phyloP scores from a whole-genome alignment of 2,113 vertebrate species.

The Aythya baeri region DNA sequence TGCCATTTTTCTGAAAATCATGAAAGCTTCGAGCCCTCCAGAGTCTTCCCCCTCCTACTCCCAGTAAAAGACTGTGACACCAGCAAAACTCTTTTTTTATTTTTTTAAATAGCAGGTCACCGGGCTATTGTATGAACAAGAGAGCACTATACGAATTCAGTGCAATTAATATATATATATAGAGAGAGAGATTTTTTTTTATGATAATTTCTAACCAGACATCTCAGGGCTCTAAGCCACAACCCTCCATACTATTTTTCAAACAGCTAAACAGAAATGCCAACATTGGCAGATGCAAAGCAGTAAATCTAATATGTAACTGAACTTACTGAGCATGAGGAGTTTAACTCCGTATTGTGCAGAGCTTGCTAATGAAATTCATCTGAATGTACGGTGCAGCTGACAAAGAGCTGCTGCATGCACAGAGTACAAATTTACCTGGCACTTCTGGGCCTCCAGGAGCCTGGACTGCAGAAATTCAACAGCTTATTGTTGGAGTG shows the following conservation, averaged over 20 bases:
- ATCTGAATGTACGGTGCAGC: neutral
- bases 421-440: neutral
- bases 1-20: neutral
- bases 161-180: neutral
- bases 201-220: neutral
- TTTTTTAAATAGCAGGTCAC: neutral
- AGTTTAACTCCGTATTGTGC: neutral
- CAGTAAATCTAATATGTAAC: neutral
- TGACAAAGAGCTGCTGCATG: fast-evolving
- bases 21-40: neutral
- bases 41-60: neutral
- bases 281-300: neutral
- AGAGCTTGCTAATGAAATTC: neutral
- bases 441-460: neutral
- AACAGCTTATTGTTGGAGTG: neutral
- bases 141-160: neutral
- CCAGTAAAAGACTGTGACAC: neutral
- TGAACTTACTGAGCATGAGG: neutral
- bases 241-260: neutral
- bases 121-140: neutral
- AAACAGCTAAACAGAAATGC: neutral
- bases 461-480: neutral
- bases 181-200: too few relatives aligned
- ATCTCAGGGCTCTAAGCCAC: neutral
- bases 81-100: neutral